phyloP scores from a whole-genome alignment of 2,113 vertebrate genomes.

The Varanus salvator region DNA sequence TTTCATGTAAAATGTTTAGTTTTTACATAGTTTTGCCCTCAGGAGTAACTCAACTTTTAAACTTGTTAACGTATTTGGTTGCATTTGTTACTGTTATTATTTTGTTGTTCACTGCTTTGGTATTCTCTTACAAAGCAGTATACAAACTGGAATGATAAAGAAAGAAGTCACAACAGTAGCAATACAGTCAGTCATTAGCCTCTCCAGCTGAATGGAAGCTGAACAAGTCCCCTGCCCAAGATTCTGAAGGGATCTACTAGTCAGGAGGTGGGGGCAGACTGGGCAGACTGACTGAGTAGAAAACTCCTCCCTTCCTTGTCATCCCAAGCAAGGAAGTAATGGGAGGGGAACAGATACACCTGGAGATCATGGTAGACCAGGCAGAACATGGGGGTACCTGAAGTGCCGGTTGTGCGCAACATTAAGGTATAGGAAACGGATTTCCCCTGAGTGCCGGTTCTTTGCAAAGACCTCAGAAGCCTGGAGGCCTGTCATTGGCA shows the following conservation, averaged over 20 bases:
- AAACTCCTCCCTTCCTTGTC: not conserved
- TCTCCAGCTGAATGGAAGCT: not conserved
- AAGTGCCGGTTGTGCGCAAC: slow-evolving; percentile 54
- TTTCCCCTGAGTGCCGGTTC: slow-evolving; percentile 32
- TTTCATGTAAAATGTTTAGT: too few species aligned
- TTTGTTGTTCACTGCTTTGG: too few species aligned
- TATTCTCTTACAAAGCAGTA: too few species aligned
- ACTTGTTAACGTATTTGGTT: too few species aligned
- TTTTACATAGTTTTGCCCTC: too few species aligned
- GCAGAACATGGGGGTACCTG: slow-evolving; percentile 44
- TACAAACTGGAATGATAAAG: too few species aligned
- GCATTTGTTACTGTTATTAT: too few species aligned
- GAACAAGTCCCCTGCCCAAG: not conserved
- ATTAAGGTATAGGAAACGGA: slow-evolving; percentile 72
- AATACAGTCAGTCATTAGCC: not conserved
- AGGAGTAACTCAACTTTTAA: too few species aligned
- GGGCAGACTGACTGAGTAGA: not conserved
- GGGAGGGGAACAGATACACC: not conserved
- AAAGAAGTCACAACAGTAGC: too few species aligned
- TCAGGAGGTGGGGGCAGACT: not conserved
- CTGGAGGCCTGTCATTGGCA: slow-evolving; percentile 10
- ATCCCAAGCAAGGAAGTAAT: not conserved
- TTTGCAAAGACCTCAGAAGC: slow-evolving; percentile 31
- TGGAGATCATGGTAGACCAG: not conserved
- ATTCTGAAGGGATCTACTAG: not conserved